Evolutionary conservation across 2,888 invertebrate species (phyloP).

Genomic region (Diaperis boleti): DNA sequence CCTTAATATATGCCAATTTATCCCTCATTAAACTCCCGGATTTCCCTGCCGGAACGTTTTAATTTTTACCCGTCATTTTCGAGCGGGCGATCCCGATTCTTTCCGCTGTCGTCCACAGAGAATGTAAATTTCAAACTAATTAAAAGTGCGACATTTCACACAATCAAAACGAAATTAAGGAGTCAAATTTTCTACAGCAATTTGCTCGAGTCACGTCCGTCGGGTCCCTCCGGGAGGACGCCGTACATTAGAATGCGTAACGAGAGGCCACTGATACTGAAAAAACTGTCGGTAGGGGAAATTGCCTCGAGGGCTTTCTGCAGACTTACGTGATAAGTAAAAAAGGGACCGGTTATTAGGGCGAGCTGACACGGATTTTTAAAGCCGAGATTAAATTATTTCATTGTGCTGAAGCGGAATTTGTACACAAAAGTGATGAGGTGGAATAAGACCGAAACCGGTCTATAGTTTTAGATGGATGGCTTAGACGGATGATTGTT

Average conservation of each 20-base stretch:
- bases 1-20: too few species aligned
- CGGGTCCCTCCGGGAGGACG: conserved; percentile 45
- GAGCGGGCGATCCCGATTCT: conserved; percentile 1
- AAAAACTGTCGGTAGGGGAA: conserved; percentile 54
- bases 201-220: conserved; percentile 56
- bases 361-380: conserved; percentile 11
- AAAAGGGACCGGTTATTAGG: conserved; percentile 34
- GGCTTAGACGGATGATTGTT: too few species aligned
- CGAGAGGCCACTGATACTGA: conserved; percentile 54
- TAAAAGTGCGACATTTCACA: conserved; percentile 56
- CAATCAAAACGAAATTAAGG: conserved; percentile 59
- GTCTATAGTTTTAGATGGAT: too few species aligned
- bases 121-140: conserved; percentile 52
- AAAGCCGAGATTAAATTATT: background rate
- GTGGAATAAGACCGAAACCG: too few species aligned
- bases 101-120: conserved; percentile 17
- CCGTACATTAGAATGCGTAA: conserved; percentile 56
- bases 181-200: conserved; percentile 56
- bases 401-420: too few species aligned
- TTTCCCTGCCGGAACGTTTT: too few species aligned
- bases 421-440: too few species aligned
- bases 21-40: too few species aligned
- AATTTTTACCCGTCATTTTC: background rate
- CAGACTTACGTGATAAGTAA: conserved; percentile 39
- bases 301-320: conserved; percentile 47